Conservation (phyloP, 2,797 vertebrate genomes). For the Cephalopachus bancanus region DNA sequence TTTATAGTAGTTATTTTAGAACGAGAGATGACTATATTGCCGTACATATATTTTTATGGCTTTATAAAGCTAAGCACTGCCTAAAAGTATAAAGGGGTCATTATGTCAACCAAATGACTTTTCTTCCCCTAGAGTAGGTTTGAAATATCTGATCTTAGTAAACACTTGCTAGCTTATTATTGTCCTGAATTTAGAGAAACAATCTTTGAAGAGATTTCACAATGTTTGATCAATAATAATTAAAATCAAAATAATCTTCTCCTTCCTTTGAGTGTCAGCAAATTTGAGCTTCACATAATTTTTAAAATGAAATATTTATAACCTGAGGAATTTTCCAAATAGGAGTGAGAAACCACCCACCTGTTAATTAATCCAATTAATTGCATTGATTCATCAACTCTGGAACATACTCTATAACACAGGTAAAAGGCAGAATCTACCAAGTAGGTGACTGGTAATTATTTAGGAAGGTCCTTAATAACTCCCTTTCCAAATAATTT, state of each 20-base stretch:
- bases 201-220: slow-evolving; percentile 36
- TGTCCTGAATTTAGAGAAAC: slow-evolving; percentile 31
- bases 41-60: slow-evolving; percentile 73
- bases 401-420: background rate
- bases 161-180: slow-evolving; percentile 42
- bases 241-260: slow-evolving; percentile 40
- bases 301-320: background rate
- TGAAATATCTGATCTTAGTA: slow-evolving; percentile 50
- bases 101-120: slow-evolving; percentile 75
- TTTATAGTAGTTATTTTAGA: slow-evolving; percentile 73
- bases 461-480: background rate
- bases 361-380: slow-evolving; percentile 41
- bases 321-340: background rate
- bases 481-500: background rate
- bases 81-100: slow-evolving; percentile 67
- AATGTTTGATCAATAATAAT: slow-evolving; percentile 40
- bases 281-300: slow-evolving; percentile 25
- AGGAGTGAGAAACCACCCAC: background rate
- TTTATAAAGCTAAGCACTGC: slow-evolving; percentile 74
- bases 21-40: slow-evolving; percentile 44
- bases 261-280: background rate
- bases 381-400: background rate
- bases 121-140: slow-evolving; percentile 44
- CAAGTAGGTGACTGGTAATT: background rate
- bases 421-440: background rate